Conservation (phyloP, 2,113 vertebrate genomes). For the Paralichthys olivaceus region DNA sequence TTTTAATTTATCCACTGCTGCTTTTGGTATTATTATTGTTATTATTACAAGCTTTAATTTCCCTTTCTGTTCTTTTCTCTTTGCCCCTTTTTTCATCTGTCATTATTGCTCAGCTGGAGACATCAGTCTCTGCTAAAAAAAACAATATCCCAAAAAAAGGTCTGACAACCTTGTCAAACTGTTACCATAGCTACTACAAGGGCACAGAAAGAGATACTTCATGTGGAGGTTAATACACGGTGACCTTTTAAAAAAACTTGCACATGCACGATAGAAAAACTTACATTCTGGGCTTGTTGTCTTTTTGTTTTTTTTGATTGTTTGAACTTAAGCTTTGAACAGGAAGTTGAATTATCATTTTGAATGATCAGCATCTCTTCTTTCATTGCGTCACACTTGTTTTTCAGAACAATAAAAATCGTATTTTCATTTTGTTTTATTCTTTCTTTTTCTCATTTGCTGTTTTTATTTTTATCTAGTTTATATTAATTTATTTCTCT, state of each 20-base stretch:
- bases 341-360: conserved; percentile 9
- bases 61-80: neutral
- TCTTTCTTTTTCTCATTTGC: neutral
- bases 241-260: conserved; percentile 31
- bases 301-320: conserved; percentile 5
- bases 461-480: conserved; percentile 44
- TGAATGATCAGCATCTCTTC: conserved; percentile 9
- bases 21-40: conserved; percentile 27
- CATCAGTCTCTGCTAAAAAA: neutral
- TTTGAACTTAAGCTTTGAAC: conserved; percentile 30
- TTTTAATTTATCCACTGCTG: conserved; percentile 46
- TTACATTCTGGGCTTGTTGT: conserved; percentile 3
- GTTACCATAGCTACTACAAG: neutral
- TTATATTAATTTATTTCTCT: conserved; percentile 76
- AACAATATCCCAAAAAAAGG: neutral
- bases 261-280: conserved; percentile 25
- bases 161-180: conserved; percentile 1
- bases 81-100: neutral
- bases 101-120: neutral
- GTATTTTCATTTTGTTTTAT: neutral
- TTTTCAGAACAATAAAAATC: neutral
- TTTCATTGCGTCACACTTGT: conserved; percentile 4
- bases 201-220: neutral
- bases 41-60: conserved; percentile 59
- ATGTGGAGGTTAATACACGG: conserved; percentile 6